These are phyloP conservation scores for Steinernema hermaphroditum DNA, from an alignment of 2,888 invertebrate species.

Conservation along the genomic window DNA sequence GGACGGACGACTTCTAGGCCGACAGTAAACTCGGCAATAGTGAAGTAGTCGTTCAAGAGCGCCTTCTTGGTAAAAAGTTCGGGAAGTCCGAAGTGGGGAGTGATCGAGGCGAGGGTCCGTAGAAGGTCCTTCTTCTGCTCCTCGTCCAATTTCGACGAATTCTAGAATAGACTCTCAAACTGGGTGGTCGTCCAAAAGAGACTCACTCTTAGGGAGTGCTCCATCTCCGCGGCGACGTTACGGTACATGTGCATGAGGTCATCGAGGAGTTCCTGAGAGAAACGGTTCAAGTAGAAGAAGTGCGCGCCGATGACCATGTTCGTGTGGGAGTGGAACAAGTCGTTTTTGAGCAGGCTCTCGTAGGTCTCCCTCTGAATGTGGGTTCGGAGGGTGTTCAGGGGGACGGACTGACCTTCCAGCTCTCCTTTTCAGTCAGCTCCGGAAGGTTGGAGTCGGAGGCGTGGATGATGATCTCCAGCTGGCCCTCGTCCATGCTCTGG, in stretches of 20 bases:
- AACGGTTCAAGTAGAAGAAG: neutral
- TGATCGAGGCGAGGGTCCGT: neutral
- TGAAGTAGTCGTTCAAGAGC: neutral
- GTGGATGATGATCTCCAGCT: neutral
- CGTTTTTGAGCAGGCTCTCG: neutral
- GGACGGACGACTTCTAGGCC: neutral
- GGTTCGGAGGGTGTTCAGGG: no score
- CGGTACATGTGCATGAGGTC: neutral
- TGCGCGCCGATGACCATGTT: constrained; percentile 4
- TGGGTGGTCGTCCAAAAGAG: neutral
- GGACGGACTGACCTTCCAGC: neutral
- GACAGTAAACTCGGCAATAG: neutral
- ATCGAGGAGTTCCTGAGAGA: neutral
- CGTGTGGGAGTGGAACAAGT: constrained; percentile 15
- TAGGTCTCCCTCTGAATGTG: neutral
- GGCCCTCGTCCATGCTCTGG: neutral
- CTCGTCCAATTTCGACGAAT: neutral
- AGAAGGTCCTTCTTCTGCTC: neutral
- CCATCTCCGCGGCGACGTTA: constrained; percentile 6
- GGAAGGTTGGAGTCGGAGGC: neutral
- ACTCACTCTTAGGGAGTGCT: neutral
- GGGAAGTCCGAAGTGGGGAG: constrained; percentile 3
- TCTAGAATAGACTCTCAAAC: neutral
- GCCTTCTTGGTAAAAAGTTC: neutral
- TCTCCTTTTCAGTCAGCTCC: neutral